Percentiles rank a stretch among this genome's conserved stretches.
Evolutionary conservation across 2,888 invertebrate genomes (phyloP).

Genomic region (Nipponacmea schrenckii): DNA sequence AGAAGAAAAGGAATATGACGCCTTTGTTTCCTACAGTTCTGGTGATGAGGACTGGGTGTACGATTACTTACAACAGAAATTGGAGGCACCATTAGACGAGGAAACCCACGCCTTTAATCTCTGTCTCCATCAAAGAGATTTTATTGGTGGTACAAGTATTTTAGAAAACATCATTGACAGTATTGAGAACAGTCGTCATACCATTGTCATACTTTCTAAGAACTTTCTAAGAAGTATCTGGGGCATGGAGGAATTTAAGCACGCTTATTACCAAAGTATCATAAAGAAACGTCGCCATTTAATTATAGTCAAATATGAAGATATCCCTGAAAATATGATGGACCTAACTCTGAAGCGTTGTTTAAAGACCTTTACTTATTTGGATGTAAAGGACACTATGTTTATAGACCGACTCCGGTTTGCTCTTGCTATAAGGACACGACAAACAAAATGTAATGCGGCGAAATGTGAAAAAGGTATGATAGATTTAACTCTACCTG

Average conservation of each 20-base stretch:
- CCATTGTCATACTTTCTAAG: constrained; percentile 88
- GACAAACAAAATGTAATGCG: background rate
- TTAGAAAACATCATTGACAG: constrained; percentile 90
- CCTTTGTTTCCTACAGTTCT: constrained; percentile 88
- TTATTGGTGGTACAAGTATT: constrained; percentile 69
- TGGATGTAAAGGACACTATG: constrained; percentile 87
- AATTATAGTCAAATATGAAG: constrained; percentile 85
- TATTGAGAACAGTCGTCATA: constrained; percentile 85
- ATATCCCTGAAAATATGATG: constrained; percentile 84
- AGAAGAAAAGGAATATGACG: constrained; percentile 75
- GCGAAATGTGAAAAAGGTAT: background rate
- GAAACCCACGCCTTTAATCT: constrained; percentile 34
- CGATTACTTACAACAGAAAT: constrained; percentile 81
- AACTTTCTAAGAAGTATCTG: constrained; percentile 92
- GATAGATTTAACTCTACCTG: too few relatives aligned
- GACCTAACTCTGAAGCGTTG: constrained; percentile 88
- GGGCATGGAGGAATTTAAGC: constrained; percentile 88
- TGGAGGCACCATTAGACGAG: constrained; percentile 78
- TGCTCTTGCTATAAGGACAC: constrained; percentile 74
- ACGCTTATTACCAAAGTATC: constrained; percentile 82
- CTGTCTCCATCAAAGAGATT: constrained; percentile 54
- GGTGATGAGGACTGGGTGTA: constrained; percentile 89
- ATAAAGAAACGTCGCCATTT: constrained; percentile 81
- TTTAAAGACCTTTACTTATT: constrained; percentile 84
- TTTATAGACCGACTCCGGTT: constrained; percentile 93